A percentile compares a stretch with the other conserved stretches of the same genome.
These are phyloP conservation scores for Zaprionus kolodkinae DNA, from an alignment of 1,140 invertebrate genomes.

Conservation along the genomic window DNA sequence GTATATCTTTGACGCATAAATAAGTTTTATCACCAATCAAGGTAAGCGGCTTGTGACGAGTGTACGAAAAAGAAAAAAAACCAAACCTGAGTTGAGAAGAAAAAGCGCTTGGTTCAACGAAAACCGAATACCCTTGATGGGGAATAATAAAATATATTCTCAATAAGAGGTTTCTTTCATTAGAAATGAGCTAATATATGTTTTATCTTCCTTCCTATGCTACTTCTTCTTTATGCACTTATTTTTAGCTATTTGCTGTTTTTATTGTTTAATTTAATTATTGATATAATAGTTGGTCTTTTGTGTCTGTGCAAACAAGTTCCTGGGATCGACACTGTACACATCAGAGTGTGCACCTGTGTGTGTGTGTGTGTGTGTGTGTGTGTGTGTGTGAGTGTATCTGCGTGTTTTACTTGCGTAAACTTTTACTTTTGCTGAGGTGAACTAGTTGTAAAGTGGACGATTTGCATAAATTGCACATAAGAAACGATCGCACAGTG, in stretches of 20 bases:
- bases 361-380: constrained; percentile 1
- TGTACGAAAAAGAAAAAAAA: neutral
- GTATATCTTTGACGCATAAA: constrained; percentile 67
- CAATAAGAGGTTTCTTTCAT: neutral
- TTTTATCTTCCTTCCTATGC: neutral
- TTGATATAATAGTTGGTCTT: constrained; percentile 6
- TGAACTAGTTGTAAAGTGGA: constrained; percentile 79
- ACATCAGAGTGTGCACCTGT: neutral
- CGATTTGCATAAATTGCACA: constrained; percentile 73
- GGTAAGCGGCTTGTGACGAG: constrained; percentile 61
- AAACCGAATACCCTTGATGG: constrained; percentile 14
- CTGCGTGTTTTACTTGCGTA: constrained; percentile 44
- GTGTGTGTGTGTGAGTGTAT: constrained; percentile 25
- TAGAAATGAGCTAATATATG: neutral
- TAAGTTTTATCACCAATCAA: constrained; percentile 80
- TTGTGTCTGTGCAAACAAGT: constrained; percentile 37
- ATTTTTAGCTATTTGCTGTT: neutral
- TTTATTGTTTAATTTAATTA: too few relatives aligned
- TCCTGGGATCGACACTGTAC: constrained; percentile 6
- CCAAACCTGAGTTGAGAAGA: neutral
- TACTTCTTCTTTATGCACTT: neutral
- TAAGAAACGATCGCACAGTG: constrained; percentile 39
- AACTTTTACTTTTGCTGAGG: constrained; percentile 78
- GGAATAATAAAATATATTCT: neutral
- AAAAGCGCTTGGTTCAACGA: neutral